Percentiles rank a stretch among this genome's conserved stretches.
Conservation (phyloP, 2,888 invertebrate genomes). For the Hemithea aestivaria region DNA sequence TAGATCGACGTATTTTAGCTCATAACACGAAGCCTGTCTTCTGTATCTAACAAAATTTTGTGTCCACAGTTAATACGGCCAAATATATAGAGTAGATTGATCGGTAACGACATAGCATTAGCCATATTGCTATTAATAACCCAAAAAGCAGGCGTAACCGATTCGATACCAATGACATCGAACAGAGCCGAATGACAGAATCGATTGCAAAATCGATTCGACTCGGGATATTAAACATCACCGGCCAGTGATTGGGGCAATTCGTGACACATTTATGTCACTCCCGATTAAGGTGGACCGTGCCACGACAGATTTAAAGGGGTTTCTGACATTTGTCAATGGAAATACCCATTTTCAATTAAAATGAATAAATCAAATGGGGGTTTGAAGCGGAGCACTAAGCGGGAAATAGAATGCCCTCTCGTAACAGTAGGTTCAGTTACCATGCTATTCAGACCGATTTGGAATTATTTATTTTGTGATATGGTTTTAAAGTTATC, state of each 20-base stretch:
- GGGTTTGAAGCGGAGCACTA: no score
- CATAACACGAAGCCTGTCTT: no score
- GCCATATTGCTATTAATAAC: constrained; percentile 2
- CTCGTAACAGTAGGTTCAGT: no score
- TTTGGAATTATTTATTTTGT: no score
- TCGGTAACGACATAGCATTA: not conserved
- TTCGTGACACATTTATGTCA: constrained; percentile 33
- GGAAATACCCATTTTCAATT: constrained; percentile 17
- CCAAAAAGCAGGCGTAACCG: constrained; percentile 18
- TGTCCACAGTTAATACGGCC: no score
- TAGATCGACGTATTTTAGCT: no score
- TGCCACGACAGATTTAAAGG: constrained; percentile 22
- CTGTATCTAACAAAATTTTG: no score
- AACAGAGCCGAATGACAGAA: constrained; percentile 33
- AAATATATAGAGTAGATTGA: not conserved
- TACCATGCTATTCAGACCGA: no score
- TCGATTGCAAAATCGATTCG: constrained; percentile 37
- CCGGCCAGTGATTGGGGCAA: constrained; percentile 32
- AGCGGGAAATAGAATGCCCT: no score
- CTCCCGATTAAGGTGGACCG: constrained; percentile 20
- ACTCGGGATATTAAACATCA: constrained; percentile 35
- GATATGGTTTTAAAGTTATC: no score
- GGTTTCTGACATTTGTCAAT: constrained; percentile 19
- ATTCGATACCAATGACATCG: constrained; percentile 27
- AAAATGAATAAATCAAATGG: constrained; percentile 12